Evolutionary conservation across 2,113 vertebrate species (phyloP).

Genomic region (Dascyllus trimaculatus): DNA sequence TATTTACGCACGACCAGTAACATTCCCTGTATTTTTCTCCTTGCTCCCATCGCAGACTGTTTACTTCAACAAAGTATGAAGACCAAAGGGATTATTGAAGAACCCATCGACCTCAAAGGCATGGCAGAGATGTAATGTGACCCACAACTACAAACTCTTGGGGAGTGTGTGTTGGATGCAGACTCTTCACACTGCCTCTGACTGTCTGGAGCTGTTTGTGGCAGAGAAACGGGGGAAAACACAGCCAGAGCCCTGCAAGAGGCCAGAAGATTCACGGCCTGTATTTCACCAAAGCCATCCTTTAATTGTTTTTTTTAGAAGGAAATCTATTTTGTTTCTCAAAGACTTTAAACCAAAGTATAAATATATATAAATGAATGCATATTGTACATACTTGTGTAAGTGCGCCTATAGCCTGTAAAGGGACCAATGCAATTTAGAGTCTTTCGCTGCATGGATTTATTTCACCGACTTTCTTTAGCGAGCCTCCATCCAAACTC

Average conservation of each 20-base stretch:
- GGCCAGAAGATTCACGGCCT: slow-evolving; percentile 51
- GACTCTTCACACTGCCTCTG: slow-evolving; percentile 41
- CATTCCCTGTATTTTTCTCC: not conserved
- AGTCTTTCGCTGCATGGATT: slow-evolving; percentile 81
- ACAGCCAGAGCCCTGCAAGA: slow-evolving; percentile 14
- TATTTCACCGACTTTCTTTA: slow-evolving; percentile 69
- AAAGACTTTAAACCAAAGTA: slow-evolving; percentile 80
- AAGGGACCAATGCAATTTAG: slow-evolving; percentile 84
- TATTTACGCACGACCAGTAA: not conserved
- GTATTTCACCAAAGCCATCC: slow-evolving; percentile 59
- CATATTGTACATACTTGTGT: slow-evolving; percentile 82
- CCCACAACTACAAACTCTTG: slow-evolving; percentile 68
- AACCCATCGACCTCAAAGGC: slow-evolving; percentile 81
- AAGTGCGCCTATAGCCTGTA: slow-evolving; percentile 72
- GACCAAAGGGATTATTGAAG: slow-evolving; percentile 81
- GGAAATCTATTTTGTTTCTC: slow-evolving; percentile 53
- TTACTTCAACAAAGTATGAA: slow-evolving; percentile 81
- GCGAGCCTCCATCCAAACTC: slow-evolving; percentile 73
- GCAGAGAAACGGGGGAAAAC: slow-evolving; percentile 6
- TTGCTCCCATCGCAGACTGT: slow-evolving; percentile 78
- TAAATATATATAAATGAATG: slow-evolving; percentile 67
- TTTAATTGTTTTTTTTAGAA: slow-evolving; percentile 35
- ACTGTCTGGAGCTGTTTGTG: slow-evolving; percentile 43
- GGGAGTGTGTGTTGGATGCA: slow-evolving; percentile 43
- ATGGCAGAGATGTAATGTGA: slow-evolving; percentile 71